Base-by-base conservation (phyloP, 1,140 invertebrate species). In the Drosophila dunni region DNA sequence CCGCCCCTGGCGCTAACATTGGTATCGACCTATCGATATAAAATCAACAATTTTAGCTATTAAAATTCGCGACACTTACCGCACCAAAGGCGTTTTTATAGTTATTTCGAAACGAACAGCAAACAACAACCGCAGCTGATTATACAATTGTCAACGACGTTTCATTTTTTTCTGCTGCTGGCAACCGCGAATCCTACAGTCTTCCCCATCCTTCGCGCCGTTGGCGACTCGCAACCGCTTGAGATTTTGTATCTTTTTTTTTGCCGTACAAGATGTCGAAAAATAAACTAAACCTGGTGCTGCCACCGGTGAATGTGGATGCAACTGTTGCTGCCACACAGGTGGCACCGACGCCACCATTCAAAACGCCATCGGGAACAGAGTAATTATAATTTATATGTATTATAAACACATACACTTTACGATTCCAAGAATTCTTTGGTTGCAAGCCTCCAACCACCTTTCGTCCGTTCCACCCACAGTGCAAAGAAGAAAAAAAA, bases 271-370 rank as follows among this genome's bases (percentile, higher is more conserved):
- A 68, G 46, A 97, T 97, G 96, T 97, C 97, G 79, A 98, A 98
- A 93, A 98, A 98, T 93, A 98, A 98, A 94, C 94, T 98, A 84
- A 98, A 98, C 92, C 93, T 98, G 92, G 98, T 97, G 83, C 94
- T 98, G 89, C 97, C 97, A 81, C 96, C 97, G 88, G 96, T 96
- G 80, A 96, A 97, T 67, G 96, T 97, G 75, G 97, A 98, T 91
- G 94, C 96, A 79, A 94, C 95, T 78, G 90, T 85, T 71, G 90
- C 83, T 33, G 95, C 95, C 48, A 73, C 89, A 67, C 95, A 96
- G 62, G 95, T 95, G 70, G 95, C 95, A 81, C 95, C 95, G 92
- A 94, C 95, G 15, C 93, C 94, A 61, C 94, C 94, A 68, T 93
- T 94, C 40, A 95, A 95, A 91, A 93, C 94, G 58, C 93, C 94